Conservation (phyloP, 2,113 vertebrate genomes). For the Megaceryle maxima region DNA sequence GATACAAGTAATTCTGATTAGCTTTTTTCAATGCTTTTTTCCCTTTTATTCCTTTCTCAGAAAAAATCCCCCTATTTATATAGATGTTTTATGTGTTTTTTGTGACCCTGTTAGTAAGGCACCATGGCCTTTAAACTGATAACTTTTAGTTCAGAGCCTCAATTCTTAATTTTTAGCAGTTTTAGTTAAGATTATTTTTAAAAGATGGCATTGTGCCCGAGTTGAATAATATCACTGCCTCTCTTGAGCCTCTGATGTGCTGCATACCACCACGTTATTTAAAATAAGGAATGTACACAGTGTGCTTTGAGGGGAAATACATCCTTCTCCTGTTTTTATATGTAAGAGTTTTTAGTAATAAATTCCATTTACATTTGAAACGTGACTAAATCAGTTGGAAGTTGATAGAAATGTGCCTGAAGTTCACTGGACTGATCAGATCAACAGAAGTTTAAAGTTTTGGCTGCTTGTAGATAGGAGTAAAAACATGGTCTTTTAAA, state of each 20-base stretch:
- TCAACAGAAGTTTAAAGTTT: not conserved
- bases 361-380: not conserved
- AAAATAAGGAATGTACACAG: not conserved
- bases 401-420: not conserved
- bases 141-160: not conserved
- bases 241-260: not conserved
- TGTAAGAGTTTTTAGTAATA: not conserved
- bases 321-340: not conserved
- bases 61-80: rapidly evolving
- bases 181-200: not conserved
- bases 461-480: not conserved
- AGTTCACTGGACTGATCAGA: not conserved
- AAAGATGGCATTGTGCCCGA: not conserved
- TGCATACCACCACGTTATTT: not conserved
- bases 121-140: not conserved
- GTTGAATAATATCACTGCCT: not conserved
- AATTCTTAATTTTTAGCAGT: not conserved
- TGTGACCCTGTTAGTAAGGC: not conserved
- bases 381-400: not conserved
- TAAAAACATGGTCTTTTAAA: not conserved
- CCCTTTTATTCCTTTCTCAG: not conserved
- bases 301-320: not conserved
- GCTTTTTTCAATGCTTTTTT: not conserved
- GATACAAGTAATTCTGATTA: not conserved
- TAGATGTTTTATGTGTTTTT: not conserved